Evolutionary conservation across 2,797 vertebrate genomes (phyloP), one percentile per base, ranked within the genome.

Genomic region (Macropus fuliginosus): DNA sequence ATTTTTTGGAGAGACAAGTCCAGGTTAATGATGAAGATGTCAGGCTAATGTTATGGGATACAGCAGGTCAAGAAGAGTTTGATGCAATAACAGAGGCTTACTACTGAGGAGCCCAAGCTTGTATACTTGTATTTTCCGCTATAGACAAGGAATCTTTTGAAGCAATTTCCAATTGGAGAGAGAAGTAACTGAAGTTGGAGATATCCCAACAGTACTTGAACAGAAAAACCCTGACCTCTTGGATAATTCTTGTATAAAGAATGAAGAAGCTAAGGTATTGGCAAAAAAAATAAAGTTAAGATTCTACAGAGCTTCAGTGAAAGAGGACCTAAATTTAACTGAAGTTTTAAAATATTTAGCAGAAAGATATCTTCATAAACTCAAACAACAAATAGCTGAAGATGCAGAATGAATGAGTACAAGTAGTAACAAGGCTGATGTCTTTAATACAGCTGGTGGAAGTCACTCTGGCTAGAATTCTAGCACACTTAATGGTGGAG

Each of bases 31-130:
- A 99, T 50, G 99, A 99, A 98, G 99, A 99, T 54, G 99, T 99
- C 92, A 99, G 99, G 95, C 98, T 99, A 34, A 99, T 99, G 99
- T 98, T 99, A 87, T 99, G 99, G 99, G 99, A 99, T 98, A 99
- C 99, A 0, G 99, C 99, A 0, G 99, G 99, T 56, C 99, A 99
- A 98, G 99, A 99, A 98, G 99, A 99, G 98, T 99, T 99, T 98
- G 99, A 99, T 93, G 99, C 99, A 11, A 99, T 99, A 98, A 99
- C 99, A 56, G 99, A 99, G 98, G 99, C 99, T 91, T 99, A 99
- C 98, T 99, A 99, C 92, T 99, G 99, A 99, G 99, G 99, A 95
- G 99, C 99, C 97, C 99, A 99, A 98, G 99, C 99, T n/a, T 99
- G 99, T 97, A 99, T 99, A 94, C 99, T 99, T 94, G 99, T 99